Percentiles rank a stretch among this genome's conserved stretches.
Evolutionary conservation across 64 coral and sea anemone genomes (phyloP).

Genomic region (Pachyseris speciosa): DNA sequence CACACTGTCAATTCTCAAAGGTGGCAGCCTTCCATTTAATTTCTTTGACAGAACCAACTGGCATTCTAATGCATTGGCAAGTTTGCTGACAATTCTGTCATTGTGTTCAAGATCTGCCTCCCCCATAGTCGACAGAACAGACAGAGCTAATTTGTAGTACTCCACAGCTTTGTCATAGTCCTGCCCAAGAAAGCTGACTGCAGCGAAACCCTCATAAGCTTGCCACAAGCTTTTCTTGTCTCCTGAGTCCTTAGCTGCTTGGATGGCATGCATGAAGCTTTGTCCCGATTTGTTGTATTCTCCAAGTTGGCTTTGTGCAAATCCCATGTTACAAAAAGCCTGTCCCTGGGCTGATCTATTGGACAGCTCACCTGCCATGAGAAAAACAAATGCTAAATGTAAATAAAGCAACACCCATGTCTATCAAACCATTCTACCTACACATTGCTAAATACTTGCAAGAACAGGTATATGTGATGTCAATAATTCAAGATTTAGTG

Average conservation of each 20-base stretch:
- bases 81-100: conserved; percentile 92
- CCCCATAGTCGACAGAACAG: conserved; percentile 62
- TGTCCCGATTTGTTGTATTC: conserved; percentile 74
- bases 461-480: no score
- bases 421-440: no score
- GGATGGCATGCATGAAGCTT: conserved; percentile 87
- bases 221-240: conserved; percentile 88
- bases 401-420: no score
- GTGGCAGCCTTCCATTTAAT: conserved; percentile 20
- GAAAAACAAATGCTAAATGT: background rate
- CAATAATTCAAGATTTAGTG: no score
- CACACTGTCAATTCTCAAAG: background rate
- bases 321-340: conserved; percentile 96
- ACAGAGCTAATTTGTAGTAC: conserved; percentile 83
- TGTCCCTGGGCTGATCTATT: conserved; percentile 92
- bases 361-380: conserved; percentile 67
- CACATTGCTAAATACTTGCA: no score
- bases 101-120: conserved; percentile 48
- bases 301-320: conserved; percentile 94
- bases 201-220: conserved; percentile 92
- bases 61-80: conserved; percentile 88
- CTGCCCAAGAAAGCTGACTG: conserved; percentile 79
- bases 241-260: conserved; percentile 79
- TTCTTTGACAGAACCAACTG: conserved; percentile 58
- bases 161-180: conserved; percentile 87